Evolutionary conservation across 2,113 vertebrate species (phyloP).

Genomic region (Seriola dumerili): DNA sequence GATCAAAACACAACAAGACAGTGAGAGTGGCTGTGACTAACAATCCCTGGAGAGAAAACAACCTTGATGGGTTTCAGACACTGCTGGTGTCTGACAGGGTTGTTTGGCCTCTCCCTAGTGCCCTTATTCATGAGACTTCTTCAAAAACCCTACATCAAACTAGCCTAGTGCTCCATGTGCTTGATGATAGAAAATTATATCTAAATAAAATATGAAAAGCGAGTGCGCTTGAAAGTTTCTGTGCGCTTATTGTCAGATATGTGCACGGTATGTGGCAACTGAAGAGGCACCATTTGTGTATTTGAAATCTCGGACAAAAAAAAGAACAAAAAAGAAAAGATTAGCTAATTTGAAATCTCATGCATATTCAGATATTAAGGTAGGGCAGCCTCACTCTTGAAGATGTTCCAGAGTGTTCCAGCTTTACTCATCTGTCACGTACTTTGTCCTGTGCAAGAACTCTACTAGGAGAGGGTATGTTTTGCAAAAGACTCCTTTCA

Average conservation of each 20-base stretch:
- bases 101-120: conserved; percentile 61
- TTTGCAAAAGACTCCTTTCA: conserved; percentile 61
- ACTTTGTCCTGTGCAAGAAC: conserved; percentile 56
- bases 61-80: conserved; percentile 73
- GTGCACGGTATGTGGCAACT: conserved; percentile 56
- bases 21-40: conserved; percentile 57
- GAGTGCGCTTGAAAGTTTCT: conserved; percentile 41
- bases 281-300: conserved; percentile 39
- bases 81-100: conserved; percentile 66
- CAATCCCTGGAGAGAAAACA: conserved; percentile 67
- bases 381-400: conserved; percentile 46
- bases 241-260: conserved; percentile 57
- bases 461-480: conserved; percentile 54
- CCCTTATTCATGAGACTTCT: conserved; percentile 63
- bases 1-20: conserved; percentile 73
- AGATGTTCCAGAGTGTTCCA: conserved; percentile 62
- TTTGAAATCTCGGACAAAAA: conserved; percentile 39
- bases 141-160: conserved; percentile 54
- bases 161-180: conserved; percentile 21
- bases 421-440: conserved; percentile 67
- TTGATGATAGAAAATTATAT: conserved; percentile 66
- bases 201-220: conserved; percentile 69
- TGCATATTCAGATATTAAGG: conserved; percentile 69
- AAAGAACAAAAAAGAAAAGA: neutral
- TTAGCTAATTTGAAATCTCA: conserved; percentile 70